These are phyloP conservation scores for Gymnocephalus cernua DNA, from an alignment of 2,113 vertebrate species.

Conservation along the genomic window DNA sequence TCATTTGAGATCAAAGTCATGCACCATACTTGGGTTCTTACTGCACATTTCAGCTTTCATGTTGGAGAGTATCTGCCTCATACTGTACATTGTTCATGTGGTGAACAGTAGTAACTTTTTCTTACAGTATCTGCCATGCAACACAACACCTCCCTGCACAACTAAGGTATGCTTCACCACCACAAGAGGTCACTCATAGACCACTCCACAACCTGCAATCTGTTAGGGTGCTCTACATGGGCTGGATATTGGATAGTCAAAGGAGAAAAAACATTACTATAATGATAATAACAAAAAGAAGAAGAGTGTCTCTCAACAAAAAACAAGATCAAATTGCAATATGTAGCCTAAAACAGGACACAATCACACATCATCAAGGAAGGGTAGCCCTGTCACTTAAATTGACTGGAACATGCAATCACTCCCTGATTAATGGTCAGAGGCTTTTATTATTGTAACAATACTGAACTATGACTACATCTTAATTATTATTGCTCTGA, in stretches of 20 bases:
- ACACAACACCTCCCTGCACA: neutral
- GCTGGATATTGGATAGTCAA: too few relatives aligned
- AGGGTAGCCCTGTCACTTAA: neutral
- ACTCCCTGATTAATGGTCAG: neutral
- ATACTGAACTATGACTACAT: too few relatives aligned
- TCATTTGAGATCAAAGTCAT: neutral
- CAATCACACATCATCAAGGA: neutral
- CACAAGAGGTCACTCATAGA: conserved; percentile 53
- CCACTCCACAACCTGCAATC: neutral
- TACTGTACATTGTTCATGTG: too few relatives aligned
- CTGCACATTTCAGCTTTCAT: neutral
- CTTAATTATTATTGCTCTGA: neutral
- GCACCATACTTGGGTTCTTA: neutral
- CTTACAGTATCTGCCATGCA: too few relatives aligned
- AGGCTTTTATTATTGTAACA: neutral
- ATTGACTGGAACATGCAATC: neutral
- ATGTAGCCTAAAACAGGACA: neutral
- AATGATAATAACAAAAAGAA: neutral
- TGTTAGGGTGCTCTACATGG: neutral
- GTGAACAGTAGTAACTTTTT: neutral
- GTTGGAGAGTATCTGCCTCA: neutral
- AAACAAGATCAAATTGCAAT: neutral
- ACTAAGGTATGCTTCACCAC: neutral
- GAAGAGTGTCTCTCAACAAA: neutral
- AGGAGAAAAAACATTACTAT: neutral